Base-by-base conservation (phyloP, 2,113 vertebrate species). In the Oxyruncus cristatus region DNA sequence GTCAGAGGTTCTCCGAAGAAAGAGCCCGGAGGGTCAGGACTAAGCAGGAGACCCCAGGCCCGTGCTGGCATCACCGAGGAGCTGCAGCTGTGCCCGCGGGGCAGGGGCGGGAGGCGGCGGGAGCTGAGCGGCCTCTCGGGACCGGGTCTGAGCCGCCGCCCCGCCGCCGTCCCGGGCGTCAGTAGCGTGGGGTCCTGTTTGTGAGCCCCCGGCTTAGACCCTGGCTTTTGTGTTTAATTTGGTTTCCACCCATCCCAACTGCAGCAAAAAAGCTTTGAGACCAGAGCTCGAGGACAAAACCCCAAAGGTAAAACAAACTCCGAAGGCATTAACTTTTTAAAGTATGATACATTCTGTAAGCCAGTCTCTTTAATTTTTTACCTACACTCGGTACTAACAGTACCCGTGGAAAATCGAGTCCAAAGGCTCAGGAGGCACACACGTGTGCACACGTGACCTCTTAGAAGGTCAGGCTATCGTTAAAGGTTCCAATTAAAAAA, bases 291-390 rank as follows among this genome's bases (percentile, higher is more conserved):
- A 62, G 46, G 83, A 42, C 67, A 61, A 35, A 77, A 49, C 6
- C 59, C 21, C 65, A 5, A 46, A 77, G 75, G 67, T 62, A 70
- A 88, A 88, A 39, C 24, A 39, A 39, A 21, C 16, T 26, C 58
- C 65, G 28, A 22, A 72, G 41, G 24, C 68, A 5, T 53, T 33
- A 17, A 8, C n/a, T 58, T 76, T 46, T 30, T 12, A 2, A 56
- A 39, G 28, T 21, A 9, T 1, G 1, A 0, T 22, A 0, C 5
- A 3, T 59, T 50, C 55, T 49, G 49, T 33, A 20, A 39, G 56
- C 24, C 22, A n/a, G 47, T 7, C 14, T 39, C 28, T 62, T 2
- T 5, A 13, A 26, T 14, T 68, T 78, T 62, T 41, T 19, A 26
- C 26, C 27, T 72, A 4, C 26, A 2, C 5, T 11, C 10, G 6